Conservation (phyloP, 2,888 invertebrate species). For the Ligdia adustata region DNA sequence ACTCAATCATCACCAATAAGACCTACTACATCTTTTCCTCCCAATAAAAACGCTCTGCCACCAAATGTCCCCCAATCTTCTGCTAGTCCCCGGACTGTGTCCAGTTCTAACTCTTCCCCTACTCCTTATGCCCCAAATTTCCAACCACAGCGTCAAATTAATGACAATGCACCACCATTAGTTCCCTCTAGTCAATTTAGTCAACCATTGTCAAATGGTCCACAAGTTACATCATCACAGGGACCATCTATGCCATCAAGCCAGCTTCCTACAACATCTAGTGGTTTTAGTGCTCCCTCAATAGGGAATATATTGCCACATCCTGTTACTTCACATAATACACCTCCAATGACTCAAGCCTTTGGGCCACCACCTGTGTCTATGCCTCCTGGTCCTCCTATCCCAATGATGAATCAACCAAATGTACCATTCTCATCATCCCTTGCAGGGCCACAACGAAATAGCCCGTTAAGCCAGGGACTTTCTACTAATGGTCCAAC, state of each 20-base stretch:
- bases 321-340: constrained; percentile 20
- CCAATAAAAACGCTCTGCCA: constrained; percentile 45
- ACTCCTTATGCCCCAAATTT: constrained; percentile 55
- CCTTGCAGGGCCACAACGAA: constrained; percentile 49
- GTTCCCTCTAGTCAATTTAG: constrained; percentile 72
- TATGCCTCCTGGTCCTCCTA: constrained; percentile 19
- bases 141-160: constrained; percentile 62
- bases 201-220: constrained; percentile 69
- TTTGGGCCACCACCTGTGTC: constrained; percentile 33
- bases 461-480: constrained; percentile 58
- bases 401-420: constrained; percentile 50
- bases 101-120: constrained; percentile 42
- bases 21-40: constrained; percentile 38
- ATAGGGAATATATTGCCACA: constrained; percentile 16
- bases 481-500: constrained; percentile 38
- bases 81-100: constrained; percentile 38
- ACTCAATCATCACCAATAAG: constrained; percentile 61
- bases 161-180: constrained; percentile 75
- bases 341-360: constrained; percentile 21
- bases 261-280: constrained; percentile 46
- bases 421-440: constrained; percentile 53
- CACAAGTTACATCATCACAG: constrained; percentile 35
- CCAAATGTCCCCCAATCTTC: constrained; percentile 51
- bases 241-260: constrained; percentile 31
- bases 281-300: constrained; percentile 42